These are phyloP conservation scores for Sus scrofa DNA, from an alignment of 2,113 vertebrate species.

Conservation along the genomic window DNA sequence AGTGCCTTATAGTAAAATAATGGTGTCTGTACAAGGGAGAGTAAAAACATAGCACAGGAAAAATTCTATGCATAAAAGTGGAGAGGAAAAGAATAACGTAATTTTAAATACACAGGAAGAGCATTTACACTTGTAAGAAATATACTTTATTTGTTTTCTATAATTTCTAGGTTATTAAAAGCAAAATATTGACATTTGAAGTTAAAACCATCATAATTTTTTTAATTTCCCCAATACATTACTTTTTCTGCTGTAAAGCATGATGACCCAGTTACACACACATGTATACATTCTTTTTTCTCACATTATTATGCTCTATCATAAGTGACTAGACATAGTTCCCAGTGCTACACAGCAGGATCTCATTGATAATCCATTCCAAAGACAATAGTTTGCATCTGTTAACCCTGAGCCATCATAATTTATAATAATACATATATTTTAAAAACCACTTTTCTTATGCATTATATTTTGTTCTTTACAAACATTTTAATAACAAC, in stretches of 20 bases:
- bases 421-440: not conserved
- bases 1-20: not conserved
- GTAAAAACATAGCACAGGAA: not conserved
- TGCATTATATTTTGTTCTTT: not conserved
- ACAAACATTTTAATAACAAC: not conserved
- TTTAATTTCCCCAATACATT: too few species aligned
- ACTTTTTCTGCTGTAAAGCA: too few species aligned
- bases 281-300: too few species aligned
- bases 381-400: too few species aligned
- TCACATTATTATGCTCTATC: too few species aligned
- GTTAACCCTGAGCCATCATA: too few species aligned
- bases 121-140: not conserved
- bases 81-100: not conserved
- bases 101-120: not conserved
- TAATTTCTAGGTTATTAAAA: not conserved
- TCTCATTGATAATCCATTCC: too few species aligned
- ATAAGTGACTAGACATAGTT: too few species aligned
- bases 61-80: not conserved
- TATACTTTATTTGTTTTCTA: not conserved
- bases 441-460: not conserved
- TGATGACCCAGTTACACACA: too few species aligned
- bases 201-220: too few species aligned
- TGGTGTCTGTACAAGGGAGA: not conserved
- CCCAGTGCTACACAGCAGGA: too few species aligned
- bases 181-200: not conserved